These are phyloP conservation scores for Otis tarda DNA, from an alignment of 2,113 vertebrate genomes.

Conservation along the genomic window DNA sequence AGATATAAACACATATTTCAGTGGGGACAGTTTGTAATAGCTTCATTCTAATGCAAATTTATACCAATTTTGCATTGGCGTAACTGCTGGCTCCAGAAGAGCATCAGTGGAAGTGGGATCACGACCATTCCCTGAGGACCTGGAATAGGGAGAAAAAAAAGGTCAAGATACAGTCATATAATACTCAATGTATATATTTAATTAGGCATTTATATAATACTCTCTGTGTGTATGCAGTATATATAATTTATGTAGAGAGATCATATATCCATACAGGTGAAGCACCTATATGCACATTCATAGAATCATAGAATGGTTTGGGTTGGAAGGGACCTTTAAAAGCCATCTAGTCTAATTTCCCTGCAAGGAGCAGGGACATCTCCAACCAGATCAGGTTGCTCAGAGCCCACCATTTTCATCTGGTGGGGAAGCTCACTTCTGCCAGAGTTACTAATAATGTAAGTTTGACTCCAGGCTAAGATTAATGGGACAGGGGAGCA, in stretches of 20 bases:
- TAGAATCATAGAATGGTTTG: too few relatives aligned
- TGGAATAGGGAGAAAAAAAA: background rate
- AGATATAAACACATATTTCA: constrained; percentile 1
- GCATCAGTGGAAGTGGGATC: background rate
- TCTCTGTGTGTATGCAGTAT: background rate
- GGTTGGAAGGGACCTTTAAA: too few relatives aligned
- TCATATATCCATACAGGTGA: fast-evolving
- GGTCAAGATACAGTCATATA: background rate
- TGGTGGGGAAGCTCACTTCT: background rate
- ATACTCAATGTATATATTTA: background rate
- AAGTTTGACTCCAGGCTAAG: background rate
- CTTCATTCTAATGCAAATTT: background rate
- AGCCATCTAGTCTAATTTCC: too few relatives aligned
- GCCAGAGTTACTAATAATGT: background rate
- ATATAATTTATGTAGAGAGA: background rate
- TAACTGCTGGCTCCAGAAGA: background rate
- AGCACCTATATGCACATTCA: background rate
- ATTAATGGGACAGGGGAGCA: background rate
- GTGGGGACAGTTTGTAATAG: background rate
- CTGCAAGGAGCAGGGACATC: too few relatives aligned
- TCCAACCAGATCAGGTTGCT: too few relatives aligned
- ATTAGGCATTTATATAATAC: background rate
- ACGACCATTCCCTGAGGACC: fast-evolving
- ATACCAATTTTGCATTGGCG: background rate
- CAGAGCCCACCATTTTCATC: background rate